phyloP scores from a whole-genome alignment of 2,113 vertebrate genomes.

The Rhea pennata region DNA sequence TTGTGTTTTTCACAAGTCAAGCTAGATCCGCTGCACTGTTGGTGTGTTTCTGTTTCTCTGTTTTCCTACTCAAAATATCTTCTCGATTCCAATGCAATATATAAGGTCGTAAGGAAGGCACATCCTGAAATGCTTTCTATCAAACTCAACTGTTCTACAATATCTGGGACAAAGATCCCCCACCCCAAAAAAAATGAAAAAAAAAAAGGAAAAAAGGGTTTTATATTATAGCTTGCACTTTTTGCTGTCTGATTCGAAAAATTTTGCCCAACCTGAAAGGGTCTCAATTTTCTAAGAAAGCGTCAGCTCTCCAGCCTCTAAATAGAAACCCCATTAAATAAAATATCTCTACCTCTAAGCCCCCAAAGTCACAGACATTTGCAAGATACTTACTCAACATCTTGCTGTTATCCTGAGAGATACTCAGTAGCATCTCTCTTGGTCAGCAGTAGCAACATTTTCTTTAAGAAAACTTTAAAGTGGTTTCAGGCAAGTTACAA shows the following conservation, averaged over 20 bases:
- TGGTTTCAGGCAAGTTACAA: slow-evolving; percentile 59
- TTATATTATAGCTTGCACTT: background rate
- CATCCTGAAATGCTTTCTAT: background rate
- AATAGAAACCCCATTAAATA: background rate
- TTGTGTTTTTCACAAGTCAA: background rate
- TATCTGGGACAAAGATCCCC: background rate
- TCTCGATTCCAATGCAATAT: background rate
- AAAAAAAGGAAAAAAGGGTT: background rate
- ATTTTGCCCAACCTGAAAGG: background rate
- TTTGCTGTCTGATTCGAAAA: background rate
- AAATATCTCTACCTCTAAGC: background rate
- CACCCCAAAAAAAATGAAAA: no score
- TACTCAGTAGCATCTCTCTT: background rate
- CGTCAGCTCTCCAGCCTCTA: background rate
- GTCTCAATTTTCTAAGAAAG: background rate
- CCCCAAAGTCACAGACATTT: background rate
- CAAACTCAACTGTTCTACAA: background rate
- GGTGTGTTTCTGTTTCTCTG: background rate
- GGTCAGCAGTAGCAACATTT: slow-evolving; percentile 49
- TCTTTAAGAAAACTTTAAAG: slow-evolving; percentile 59
- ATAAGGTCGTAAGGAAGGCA: background rate
- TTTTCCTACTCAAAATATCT: background rate
- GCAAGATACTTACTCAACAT: background rate
- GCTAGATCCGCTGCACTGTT: background rate
- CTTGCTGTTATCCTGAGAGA: background rate